These are phyloP conservation scores for Cylloceria caligata DNA, from an alignment of 2,888 invertebrate genomes.

Conservation along the genomic window DNA sequence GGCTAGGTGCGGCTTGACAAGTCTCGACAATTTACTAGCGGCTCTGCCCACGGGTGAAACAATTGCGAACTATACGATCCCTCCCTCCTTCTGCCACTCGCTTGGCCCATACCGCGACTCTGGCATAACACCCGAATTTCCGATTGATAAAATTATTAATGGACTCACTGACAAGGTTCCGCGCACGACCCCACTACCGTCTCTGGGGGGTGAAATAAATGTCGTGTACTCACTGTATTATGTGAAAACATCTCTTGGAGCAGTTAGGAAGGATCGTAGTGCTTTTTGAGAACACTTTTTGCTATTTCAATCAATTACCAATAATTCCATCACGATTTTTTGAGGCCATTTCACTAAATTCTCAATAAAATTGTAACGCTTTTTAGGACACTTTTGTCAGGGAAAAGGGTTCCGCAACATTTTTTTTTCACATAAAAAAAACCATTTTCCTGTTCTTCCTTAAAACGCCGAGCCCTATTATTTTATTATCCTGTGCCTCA, in stretches of 20 bases:
- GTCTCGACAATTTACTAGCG: conserved; percentile 42
- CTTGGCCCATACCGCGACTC: neutral
- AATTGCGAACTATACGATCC: conserved; percentile 10
- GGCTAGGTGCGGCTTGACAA: conserved; percentile 12
- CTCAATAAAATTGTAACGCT: too few species aligned
- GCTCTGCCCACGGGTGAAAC: conserved; percentile 26
- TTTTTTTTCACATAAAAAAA: too few species aligned
- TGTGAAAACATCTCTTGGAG: too few species aligned
- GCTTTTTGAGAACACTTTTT: too few species aligned
- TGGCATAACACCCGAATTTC: conserved; percentile 32
- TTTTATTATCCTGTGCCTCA: conserved; percentile 49
- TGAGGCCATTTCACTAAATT: too few species aligned
- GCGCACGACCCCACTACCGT: conserved; percentile 13
- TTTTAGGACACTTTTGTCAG: too few species aligned
- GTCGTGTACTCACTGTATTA: too few species aligned
- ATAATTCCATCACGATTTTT: too few species aligned
- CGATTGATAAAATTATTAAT: conserved; percentile 65
- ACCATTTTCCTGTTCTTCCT: neutral
- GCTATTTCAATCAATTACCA: too few species aligned
- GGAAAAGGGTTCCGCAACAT: too few species aligned
- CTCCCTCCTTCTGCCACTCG: conserved; percentile 26
- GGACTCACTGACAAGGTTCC: conserved; percentile 53
- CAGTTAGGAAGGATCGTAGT: too few species aligned
- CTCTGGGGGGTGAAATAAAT: conserved; percentile 44
- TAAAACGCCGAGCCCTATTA: conserved; percentile 10